These are phyloP conservation scores for Sorex maritimensis DNA, from an alignment of 2,797 vertebrate genomes.

Conservation along the genomic window DNA sequence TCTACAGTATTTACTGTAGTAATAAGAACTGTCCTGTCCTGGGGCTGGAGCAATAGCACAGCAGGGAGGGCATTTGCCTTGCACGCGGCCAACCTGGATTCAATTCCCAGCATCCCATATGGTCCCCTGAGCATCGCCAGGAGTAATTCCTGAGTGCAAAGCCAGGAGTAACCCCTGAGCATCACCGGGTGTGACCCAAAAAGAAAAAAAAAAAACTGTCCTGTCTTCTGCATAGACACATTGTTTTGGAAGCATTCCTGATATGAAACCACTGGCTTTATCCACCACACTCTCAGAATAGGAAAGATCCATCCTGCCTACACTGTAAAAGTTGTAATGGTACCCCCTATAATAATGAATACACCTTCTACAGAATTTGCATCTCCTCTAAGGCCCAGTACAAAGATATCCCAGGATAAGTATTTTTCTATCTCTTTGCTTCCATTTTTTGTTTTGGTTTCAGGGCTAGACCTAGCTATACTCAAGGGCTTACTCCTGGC, in stretches of 20 bases:
- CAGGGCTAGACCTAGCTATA: too few relatives aligned
- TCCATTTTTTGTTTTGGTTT: too few relatives aligned
- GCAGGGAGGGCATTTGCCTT: too few relatives aligned
- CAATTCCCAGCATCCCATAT: too few relatives aligned
- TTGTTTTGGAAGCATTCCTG: neutral
- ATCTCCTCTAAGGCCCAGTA: conserved; percentile 16
- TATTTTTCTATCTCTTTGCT: too few relatives aligned
- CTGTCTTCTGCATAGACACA: neutral
- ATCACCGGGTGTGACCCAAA: too few relatives aligned
- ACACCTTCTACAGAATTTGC: neutral
- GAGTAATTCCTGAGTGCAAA: too few relatives aligned
- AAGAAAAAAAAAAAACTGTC: neutral
- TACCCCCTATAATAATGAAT: neutral
- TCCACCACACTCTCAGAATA: neutral
- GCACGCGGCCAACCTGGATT: too few relatives aligned
- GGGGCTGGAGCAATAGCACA: too few relatives aligned
- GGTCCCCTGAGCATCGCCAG: too few relatives aligned
- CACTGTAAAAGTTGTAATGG: neutral
- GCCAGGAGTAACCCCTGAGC: too few relatives aligned
- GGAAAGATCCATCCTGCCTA: neutral
- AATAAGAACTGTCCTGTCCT: neutral
- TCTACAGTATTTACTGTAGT: neutral
- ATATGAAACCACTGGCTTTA: neutral
- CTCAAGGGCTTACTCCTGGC: too few relatives aligned
- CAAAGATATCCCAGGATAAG: neutral